Percentiles rank a stretch among this genome's conserved stretches.
phyloP scores from a whole-genome alignment of 53 echinoderm and acorn worm genomes.

The Zoroaster sp. region DNA sequence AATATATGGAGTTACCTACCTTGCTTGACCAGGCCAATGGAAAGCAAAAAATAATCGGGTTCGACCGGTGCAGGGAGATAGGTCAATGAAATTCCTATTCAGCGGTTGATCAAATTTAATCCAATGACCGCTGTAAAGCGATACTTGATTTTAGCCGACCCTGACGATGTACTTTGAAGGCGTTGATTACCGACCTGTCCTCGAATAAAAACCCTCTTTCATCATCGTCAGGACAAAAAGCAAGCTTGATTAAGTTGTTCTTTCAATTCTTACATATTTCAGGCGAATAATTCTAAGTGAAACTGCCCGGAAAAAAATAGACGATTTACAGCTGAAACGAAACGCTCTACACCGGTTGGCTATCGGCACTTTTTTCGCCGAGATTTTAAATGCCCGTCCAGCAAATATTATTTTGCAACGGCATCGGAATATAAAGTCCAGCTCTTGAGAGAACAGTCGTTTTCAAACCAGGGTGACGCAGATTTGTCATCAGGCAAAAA shows the following conservation, averaged over 20 bases:
- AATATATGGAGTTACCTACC: too few relatives aligned
- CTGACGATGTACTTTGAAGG: background rate
- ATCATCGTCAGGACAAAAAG: background rate
- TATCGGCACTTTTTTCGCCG: background rate
- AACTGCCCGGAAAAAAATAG: background rate
- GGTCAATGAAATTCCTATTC: background rate
- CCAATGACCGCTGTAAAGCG: background rate
- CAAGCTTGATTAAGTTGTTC: background rate
- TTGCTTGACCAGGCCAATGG: background rate
- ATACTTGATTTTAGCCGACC: conserved; percentile 1
- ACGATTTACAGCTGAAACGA: background rate
- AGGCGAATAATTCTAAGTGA: background rate
- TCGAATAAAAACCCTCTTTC: background rate
- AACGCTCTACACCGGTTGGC: background rate
- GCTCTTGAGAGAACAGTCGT: background rate
- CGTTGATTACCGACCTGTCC: background rate
- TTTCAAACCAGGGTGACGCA: background rate
- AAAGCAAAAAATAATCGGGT: background rate
- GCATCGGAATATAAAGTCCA: background rate
- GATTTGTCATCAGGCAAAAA: background rate
- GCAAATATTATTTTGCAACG: background rate
- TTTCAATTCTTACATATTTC: background rate
- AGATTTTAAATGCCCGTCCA: background rate
- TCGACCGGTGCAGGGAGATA: background rate
- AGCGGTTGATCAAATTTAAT: background rate